phyloP scores from a whole-genome alignment of 2,888 invertebrate genomes.

The Caenorhabditis imperialis region DNA sequence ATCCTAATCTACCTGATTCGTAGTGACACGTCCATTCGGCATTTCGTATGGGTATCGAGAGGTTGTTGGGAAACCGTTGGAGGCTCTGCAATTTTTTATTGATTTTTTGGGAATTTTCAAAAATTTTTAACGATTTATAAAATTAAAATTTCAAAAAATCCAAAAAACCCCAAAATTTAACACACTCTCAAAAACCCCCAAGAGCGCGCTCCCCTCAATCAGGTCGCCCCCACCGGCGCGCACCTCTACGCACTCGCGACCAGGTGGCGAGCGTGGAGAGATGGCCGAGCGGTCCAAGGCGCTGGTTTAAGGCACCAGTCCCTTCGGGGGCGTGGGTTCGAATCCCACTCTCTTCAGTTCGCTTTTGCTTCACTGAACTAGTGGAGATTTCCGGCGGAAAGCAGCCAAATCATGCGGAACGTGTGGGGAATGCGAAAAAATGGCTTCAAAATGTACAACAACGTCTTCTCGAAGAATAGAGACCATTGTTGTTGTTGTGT shows the following conservation, averaged over 20 bases:
- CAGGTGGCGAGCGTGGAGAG: constrained; percentile 32
- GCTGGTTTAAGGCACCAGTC: constrained; percentile 90
- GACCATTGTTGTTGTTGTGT: constrained; percentile 39
- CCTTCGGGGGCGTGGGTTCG: constrained; percentile 90
- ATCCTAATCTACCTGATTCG: constrained; percentile 21
- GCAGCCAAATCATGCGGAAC: no score
- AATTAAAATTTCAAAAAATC: background rate
- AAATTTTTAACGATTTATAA: background rate
- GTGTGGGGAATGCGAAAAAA: no score
- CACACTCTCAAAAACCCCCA: no score
- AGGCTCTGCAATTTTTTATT: constrained; percentile 17
- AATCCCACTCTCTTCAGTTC: constrained; percentile 83
- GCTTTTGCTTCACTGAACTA: constrained; percentile 11
- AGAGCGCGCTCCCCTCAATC: no score
- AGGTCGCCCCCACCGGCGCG: background rate
- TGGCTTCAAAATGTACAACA: background rate
- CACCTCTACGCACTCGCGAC: background rate
- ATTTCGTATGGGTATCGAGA: constrained; percentile 47
- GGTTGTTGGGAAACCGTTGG: constrained; percentile 42
- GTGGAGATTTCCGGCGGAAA: no score
- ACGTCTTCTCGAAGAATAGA: constrained; percentile 7
- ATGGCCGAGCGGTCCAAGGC: constrained; percentile 91
- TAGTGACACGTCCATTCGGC: constrained; percentile 30
- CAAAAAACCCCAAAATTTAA: no score
- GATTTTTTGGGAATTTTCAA: no score